Evolutionary conservation across 1,140 invertebrate species (phyloP), one percentile per base, ranked within the genome.

Genomic region (Globodera rostochiensis): DNA sequence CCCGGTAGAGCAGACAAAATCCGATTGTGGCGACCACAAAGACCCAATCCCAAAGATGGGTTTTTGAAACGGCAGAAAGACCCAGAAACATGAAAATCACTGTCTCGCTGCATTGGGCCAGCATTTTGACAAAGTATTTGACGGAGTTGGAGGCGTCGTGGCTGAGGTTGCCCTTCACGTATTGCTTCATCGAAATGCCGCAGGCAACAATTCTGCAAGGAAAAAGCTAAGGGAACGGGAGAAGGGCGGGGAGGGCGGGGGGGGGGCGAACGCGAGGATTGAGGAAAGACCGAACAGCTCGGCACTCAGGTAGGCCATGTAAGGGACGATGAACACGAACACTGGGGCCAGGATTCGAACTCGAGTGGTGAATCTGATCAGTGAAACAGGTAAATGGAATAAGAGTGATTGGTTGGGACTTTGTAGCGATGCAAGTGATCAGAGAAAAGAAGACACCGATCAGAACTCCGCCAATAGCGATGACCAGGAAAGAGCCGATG

Each of bases 71-170:
- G 0, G 96, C 98, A 36, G 96, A 95, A 11, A 98, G 95, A 0
- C 97, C 95, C 49, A 99, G 93, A 91, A 98, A 98, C 95, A 99
- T 97, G 91, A 99, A 99, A 88, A 99, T 98, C 88, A 78, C 76
- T 46, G 96, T 98, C 92, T 99, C 97, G 8, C 96, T 84, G 74
- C 73, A 83, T 66, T 85, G 85, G 6, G 86, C 76, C 15, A 98
- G 91, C 96, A 98, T 98, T 91, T 98, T 98, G 93, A 98, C 95
- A 71, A 96, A 95, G 90, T 98, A 98, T 90, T 98, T 98, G 70
- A 98, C 94, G 5, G 96, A 98, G 4, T 95, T 97, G 86, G 97
- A 95, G 0, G 97, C 98, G 91, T 98, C 98, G 91, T 95, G 94
- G 15, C 96, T 97, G 86, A 98, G 96, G 91, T 99, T 99, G 13